Evolutionary conservation across 2,797 vertebrate genomes (phyloP), one percentile per base, ranked within the genome.

Genomic region (Aplochiton taeniatus): DNA sequence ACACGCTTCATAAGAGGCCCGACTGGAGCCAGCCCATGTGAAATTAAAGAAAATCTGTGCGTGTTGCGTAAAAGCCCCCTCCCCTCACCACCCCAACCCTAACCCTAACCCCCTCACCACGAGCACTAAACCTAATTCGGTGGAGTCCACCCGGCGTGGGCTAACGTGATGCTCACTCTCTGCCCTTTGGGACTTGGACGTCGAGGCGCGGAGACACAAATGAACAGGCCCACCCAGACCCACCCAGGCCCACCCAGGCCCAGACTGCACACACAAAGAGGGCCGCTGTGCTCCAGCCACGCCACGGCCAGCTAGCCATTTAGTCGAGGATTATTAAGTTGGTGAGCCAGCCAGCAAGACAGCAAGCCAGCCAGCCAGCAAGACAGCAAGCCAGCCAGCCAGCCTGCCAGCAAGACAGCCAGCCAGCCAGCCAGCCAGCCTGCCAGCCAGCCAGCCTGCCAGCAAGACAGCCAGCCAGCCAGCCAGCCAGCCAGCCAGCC

Each of bases 31-130:
- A 71, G 63, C 62, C 72, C 65, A 19, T 20, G 17, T 62, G 62
- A 72, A 71, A 71, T 74, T 63, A 61, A 61, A 66, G 50, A 58
- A 68, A 70, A 68, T 74, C 68, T 71, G 61, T 61, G 63, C 58
- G 68, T 59, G 48, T 61, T 49, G 51, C 65, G 51, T 56, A 68
- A 61, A 60, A 17, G 17, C 46, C 12, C 19, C 11, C 19, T n/a
- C 12, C 17, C 41, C 14, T 6, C 54, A 8, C 54, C 11, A 8
- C 54, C n/a, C n/a, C n/a, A n/a, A n/a, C n/a, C n/a, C n/a, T n/a
- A n/a, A n/a, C n/a, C n/a, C n/a, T n/a, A n/a, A 12, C 19, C 12
- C 17, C 41, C 14, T 6, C 54, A 8, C 54, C 11, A 8, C 54
- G 9, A 14, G 3, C 47, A 11, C 14, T 20, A 10, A 20, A 31